Percentiles rank a stretch among this genome's conserved stretches.
Evolutionary conservation across 2,888 invertebrate species (phyloP).

Genomic region (Orthosia incerta): DNA sequence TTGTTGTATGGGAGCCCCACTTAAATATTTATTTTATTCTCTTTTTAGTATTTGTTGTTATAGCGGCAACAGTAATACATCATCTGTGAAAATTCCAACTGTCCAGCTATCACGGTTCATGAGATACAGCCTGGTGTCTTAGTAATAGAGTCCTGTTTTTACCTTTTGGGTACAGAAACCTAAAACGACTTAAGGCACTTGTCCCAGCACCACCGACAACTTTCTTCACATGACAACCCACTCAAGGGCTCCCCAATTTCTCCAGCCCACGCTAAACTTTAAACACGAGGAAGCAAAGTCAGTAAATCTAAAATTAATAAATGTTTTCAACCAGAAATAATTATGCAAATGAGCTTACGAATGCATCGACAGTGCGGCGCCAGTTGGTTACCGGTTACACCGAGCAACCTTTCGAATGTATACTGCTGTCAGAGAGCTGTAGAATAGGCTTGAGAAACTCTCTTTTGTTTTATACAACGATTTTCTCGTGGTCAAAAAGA

Average conservation of each 20-base stretch:
- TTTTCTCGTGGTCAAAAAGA: too few species aligned
- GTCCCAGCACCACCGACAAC: too few species aligned
- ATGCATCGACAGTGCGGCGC: slow-evolving; percentile 48
- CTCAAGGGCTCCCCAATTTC: slow-evolving; percentile 4
- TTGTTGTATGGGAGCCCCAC: too few species aligned
- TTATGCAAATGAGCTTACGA: slow-evolving; percentile 47
- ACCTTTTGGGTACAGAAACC: too few species aligned
- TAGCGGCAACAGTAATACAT: too few species aligned
- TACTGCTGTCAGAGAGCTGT: neutral
- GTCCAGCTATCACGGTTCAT: too few species aligned
- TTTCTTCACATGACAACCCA: neutral
- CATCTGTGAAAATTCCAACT: too few species aligned
- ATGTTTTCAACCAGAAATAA: slow-evolving; percentile 36
- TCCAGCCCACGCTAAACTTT: slow-evolving; percentile 11
- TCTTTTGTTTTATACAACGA: neutral
- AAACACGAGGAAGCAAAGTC: neutral
- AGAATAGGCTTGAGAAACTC: neutral
- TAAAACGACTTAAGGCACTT: too few species aligned
- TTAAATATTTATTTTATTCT: too few species aligned
- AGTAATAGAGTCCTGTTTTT: too few species aligned
- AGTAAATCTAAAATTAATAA: slow-evolving; percentile 22
- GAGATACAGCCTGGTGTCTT: too few species aligned
- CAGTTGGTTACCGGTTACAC: slow-evolving; percentile 20
- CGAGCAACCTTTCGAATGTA: slow-evolving; percentile 45
- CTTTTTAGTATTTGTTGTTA: too few species aligned